phyloP scores from a whole-genome alignment of 2,888 invertebrate species.

The Noctua pronuba region DNA sequence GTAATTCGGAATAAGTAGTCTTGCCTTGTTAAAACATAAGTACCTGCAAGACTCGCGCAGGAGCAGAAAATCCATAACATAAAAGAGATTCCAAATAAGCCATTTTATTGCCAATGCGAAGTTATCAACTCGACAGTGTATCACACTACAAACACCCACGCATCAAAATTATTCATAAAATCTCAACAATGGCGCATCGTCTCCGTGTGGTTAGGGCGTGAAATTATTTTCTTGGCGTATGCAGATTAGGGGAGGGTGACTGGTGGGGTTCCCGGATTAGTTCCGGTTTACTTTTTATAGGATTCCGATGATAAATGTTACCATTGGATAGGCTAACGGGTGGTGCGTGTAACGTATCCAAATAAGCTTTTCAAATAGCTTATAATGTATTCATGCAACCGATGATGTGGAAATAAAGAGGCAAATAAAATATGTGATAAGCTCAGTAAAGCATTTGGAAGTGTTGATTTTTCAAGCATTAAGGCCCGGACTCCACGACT shows the following conservation, averaged over 20 bases:
- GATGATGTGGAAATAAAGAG: slow-evolving; percentile 52
- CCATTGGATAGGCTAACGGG: slow-evolving; percentile 84
- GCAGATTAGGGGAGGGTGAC: slow-evolving; percentile 86
- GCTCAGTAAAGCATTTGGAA: not conserved
- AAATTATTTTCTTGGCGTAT: slow-evolving; percentile 90
- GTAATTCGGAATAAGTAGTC: not conserved
- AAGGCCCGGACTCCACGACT: not conserved
- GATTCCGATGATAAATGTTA: slow-evolving; percentile 89
- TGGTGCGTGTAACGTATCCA: slow-evolving; percentile 88
- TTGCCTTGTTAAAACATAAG: not conserved
- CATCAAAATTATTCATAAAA: slow-evolving; percentile 72
- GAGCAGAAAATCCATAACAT: not conserved
- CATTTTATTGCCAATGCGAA: slow-evolving; percentile 29
- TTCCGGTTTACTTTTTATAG: slow-evolving; percentile 90
- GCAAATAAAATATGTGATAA: slow-evolving; percentile 13
- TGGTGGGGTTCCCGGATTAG: slow-evolving; percentile 83
- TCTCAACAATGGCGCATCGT: slow-evolving; percentile 79
- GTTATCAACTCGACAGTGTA: slow-evolving; percentile 52
- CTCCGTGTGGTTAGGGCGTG: slow-evolving; percentile 86
- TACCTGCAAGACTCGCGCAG: not conserved
- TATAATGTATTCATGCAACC: slow-evolving; percentile 67
- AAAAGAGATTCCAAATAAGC: slow-evolving; percentile 27
- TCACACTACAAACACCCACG: slow-evolving; percentile 57
- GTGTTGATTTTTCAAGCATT: not conserved
- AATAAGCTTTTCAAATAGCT: slow-evolving; percentile 80